Conservation (phyloP, 2,888 invertebrate species). For the Sinohyriopsis cumingii region DNA sequence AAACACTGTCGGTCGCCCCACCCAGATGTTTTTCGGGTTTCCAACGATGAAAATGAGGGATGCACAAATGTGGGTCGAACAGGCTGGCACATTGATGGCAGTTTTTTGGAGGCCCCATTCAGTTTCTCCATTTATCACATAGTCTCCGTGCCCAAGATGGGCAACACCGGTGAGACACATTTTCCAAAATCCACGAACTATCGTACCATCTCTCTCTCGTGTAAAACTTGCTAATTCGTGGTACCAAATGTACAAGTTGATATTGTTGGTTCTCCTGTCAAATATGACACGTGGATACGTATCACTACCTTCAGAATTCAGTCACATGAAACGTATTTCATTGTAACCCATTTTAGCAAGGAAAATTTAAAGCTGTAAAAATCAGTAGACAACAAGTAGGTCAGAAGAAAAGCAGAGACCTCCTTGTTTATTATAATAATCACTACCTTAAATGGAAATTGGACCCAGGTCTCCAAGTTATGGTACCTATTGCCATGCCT, state of each 20-base stretch:
- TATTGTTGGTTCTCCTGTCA: not conserved
- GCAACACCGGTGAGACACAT: constrained; percentile 57
- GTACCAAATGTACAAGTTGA: not conserved
- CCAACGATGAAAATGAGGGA: constrained; percentile 61
- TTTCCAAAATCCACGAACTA: not conserved
- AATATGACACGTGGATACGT: no score
- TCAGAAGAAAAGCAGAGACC: no score
- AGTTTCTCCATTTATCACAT: constrained; percentile 64
- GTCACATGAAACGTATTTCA: no score
- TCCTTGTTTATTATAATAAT: no score
- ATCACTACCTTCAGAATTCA: no score
- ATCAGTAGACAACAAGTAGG: no score
- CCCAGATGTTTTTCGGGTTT: constrained; percentile 66
- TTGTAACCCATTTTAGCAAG: no score
- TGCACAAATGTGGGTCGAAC: constrained; percentile 65
- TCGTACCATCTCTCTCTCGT: not conserved
- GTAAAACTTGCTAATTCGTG: no score
- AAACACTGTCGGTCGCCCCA: constrained; percentile 64
- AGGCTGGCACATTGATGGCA: constrained; percentile 69
- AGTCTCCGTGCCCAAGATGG: constrained; percentile 56
- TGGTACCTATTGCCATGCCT: no score
- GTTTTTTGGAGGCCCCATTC: constrained; percentile 65
- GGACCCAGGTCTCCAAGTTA: no score
- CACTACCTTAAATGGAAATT: no score
- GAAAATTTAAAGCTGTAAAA: no score